Base-by-base conservation (phyloP, 2,888 invertebrate species). In the Carterocephalus palaemon region DNA sequence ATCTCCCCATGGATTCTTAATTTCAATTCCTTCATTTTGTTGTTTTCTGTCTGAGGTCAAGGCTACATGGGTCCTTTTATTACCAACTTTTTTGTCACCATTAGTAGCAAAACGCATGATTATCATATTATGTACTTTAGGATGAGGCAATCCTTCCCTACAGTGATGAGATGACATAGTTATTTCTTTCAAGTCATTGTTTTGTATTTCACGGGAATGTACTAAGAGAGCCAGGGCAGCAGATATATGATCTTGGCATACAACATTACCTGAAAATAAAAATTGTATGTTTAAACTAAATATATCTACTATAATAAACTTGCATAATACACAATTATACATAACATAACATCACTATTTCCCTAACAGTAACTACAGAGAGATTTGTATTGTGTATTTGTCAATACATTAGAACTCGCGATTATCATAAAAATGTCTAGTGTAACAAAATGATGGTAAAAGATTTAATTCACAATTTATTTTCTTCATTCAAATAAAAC, bases 51-150 rank as follows among this genome's bases (percentile, higher is more conserved):
- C 62, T 49, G 65, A 64, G 36, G 62, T 61, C 55, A 39, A 8
- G 1, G 6, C 22, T 5, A 22, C 2, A 7, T 33, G 24, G 23
- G 7, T 7, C 38, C 68, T 70, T 47, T 91, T 74, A 86, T 89
- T 72, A 86, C 90, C 64, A 85, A 92, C 57, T 62, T 76, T 93
- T 60, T 91, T 92, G 67, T 95, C 96, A 58, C 90, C 88, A 71
- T 89, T 90, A 46, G 91, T 92, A 16, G 94, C 92, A 86, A 93
- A 95, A 51, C 95, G 83, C 62, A 95, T 78, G 45, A 95, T 83
- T 56, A 95, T 88, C 51, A 88, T 88, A 64, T n/a, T n/a, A n/a
- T 92, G 91, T 13, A 91, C 88, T 68, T 91, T 92, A 3, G 88
- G 80, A 70, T 89, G 89, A 33, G 90, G 86, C 49, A 88, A 75